Percentiles rank a stretch among this genome's conserved stretches.
Evolutionary conservation across 1,140 invertebrate species (phyloP).

Genomic region (Tetraneura akinire): DNA sequence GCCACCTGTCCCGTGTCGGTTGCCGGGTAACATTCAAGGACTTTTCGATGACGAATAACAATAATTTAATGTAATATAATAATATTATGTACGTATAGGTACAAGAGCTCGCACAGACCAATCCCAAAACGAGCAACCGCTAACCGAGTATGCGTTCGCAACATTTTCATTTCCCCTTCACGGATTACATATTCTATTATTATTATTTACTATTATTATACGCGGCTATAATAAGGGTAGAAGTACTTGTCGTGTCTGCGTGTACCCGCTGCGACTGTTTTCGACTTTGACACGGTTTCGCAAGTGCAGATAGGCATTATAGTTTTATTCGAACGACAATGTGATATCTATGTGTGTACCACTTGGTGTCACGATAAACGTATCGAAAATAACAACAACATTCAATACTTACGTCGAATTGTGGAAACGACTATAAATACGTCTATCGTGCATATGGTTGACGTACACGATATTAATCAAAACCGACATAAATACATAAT

Average conservation of each 20-base stretch:
- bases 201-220: not conserved
- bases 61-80: too few species aligned
- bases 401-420: too few species aligned
- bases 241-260: too few species aligned
- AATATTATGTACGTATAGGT: too few species aligned
- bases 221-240: too few species aligned
- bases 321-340: not conserved
- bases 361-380: not conserved
- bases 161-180: too few species aligned
- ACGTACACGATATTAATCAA: too few species aligned
- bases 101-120: not conserved
- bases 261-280: not conserved
- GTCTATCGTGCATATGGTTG: too few species aligned
- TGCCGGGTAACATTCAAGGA: conserved; percentile 35
- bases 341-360: conserved; percentile 1
- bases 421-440: too few species aligned
- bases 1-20: conserved; percentile 30
- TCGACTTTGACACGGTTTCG: not conserved
- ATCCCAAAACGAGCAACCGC: not conserved
- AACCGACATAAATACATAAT: too few species aligned
- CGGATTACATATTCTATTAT: not conserved
- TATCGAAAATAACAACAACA: too few species aligned
- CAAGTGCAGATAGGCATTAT: not conserved
- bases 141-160: too few species aligned
- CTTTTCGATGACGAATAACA: conserved; percentile 1